A percentile compares a stretch with the other conserved stretches of the same genome.
These are phyloP conservation scores for Anguilla rostrata DNA, from an alignment of 2,113 vertebrate genomes.

Conservation along the genomic window DNA sequence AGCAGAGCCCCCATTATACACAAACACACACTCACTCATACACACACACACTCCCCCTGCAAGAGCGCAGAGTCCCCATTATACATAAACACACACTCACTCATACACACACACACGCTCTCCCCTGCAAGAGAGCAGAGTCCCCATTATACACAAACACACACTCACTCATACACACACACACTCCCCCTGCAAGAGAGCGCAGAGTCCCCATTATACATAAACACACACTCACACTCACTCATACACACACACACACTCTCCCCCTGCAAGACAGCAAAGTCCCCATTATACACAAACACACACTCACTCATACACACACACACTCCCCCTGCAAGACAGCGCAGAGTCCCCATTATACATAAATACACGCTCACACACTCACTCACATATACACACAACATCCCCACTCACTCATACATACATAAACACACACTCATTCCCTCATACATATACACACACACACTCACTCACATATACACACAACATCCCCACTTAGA, in stretches of 20 bases:
- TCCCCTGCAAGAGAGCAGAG: background rate
- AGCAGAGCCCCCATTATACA: background rate
- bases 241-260: background rate
- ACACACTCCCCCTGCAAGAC: constrained; percentile 81
- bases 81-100: too few relatives aligned
- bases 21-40: background rate
- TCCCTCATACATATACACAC: constrained; percentile 14
- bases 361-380: background rate
- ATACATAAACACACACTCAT: constrained; percentile 10
- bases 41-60: constrained; percentile 77
- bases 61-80: constrained; percentile 32
- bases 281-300: background rate
- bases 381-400: background rate
- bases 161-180: background rate
- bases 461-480: background rate
- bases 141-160: background rate
- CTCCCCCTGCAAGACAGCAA: background rate
- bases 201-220: background rate
- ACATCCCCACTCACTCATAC: background rate
- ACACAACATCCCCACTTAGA: too few relatives aligned
- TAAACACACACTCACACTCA: too few relatives aligned
- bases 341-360: background rate
- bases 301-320: background rate
- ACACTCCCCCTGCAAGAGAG: constrained; percentile 80
- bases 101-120: background rate